Conservation (phyloP, 1,140 invertebrate genomes). For the Saxidomus purpurata region DNA sequence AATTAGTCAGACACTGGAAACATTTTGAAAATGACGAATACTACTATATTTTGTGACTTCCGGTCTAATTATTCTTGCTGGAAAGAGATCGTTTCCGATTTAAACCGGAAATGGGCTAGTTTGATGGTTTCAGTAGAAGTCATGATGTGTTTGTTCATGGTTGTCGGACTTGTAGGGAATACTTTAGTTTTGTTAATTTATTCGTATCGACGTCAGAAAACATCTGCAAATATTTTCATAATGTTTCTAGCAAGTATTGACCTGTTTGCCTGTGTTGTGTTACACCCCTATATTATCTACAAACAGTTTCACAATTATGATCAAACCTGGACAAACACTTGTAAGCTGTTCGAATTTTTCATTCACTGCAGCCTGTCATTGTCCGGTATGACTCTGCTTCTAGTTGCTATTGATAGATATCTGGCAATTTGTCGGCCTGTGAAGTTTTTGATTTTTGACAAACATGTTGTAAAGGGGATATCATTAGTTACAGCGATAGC, state of each 20-base stretch:
- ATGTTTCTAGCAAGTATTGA: conserved; percentile 60
- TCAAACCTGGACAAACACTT: conserved; percentile 52
- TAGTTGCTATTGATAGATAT: conserved; percentile 65
- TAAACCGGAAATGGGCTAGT: not conserved
- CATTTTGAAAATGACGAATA: not conserved
- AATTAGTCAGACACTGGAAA: no score
- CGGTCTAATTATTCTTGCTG: conserved; percentile 21
- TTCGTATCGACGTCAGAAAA: conserved; percentile 3
- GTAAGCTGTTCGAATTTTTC: conserved; percentile 67
- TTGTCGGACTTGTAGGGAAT: conserved; percentile 61
- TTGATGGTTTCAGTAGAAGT: conserved; percentile 23
- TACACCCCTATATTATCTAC: conserved; percentile 68
- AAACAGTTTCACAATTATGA: conserved; percentile 63
- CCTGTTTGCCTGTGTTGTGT: conserved; percentile 57
- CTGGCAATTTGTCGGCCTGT: conserved; percentile 64
- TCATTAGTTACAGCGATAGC: conserved; percentile 12
- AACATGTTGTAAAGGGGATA: conserved; percentile 25
- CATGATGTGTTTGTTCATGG: conserved; percentile 60
- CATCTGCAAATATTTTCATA: conserved; percentile 55
- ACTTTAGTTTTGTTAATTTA: conserved; percentile 55
- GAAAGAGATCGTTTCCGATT: not conserved
- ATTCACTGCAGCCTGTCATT: conserved; percentile 48
- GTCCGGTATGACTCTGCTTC: conserved; percentile 37
- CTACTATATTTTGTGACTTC: not conserved
- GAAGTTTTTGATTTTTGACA: conserved; percentile 45